Evolutionary conservation across 2,888 invertebrate species (phyloP).

Genomic region (Pachydiplax longipennis): DNA sequence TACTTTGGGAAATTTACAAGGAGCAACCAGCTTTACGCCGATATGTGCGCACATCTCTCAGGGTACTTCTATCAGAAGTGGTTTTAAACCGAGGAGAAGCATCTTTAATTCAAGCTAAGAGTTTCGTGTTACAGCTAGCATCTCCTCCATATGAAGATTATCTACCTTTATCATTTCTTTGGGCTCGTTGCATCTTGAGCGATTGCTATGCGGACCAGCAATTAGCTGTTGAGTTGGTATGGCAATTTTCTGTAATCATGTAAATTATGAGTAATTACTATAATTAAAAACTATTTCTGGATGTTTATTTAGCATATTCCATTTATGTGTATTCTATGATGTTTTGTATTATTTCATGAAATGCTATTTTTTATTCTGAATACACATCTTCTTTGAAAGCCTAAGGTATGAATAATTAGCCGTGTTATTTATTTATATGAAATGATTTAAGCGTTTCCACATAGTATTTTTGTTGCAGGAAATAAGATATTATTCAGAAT

Average conservation of each 20-base stretch:
- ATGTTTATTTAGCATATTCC: neutral
- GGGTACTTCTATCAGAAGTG: neutral
- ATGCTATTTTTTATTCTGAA: too few relatives aligned
- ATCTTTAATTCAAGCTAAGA: neutral
- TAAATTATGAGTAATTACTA: too few relatives aligned
- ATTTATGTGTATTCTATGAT: neutral
- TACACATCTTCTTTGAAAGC: too few relatives aligned
- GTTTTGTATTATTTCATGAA: neutral
- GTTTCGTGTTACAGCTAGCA: neutral
- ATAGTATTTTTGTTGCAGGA: too few relatives aligned
- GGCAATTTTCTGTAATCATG: neutral
- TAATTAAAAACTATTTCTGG: neutral
- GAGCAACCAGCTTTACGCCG: neutral
- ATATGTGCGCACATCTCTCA: neutral
- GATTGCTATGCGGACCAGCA: slow-evolving; percentile 28
- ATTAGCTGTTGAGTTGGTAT: slow-evolving; percentile 10
- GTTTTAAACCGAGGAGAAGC: neutral
- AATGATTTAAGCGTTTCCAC: too few relatives aligned
- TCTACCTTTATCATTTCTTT: neutral
- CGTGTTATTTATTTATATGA: too few relatives aligned
- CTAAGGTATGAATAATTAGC: too few relatives aligned
- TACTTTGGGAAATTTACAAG: slow-evolving; percentile 1
- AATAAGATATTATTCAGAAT: too few relatives aligned
- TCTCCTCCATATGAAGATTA: slow-evolving; percentile 13
- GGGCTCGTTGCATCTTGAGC: neutral